Evolutionary conservation across 2,113 vertebrate species (phyloP).

Genomic region (Percopsis transmontana): DNA sequence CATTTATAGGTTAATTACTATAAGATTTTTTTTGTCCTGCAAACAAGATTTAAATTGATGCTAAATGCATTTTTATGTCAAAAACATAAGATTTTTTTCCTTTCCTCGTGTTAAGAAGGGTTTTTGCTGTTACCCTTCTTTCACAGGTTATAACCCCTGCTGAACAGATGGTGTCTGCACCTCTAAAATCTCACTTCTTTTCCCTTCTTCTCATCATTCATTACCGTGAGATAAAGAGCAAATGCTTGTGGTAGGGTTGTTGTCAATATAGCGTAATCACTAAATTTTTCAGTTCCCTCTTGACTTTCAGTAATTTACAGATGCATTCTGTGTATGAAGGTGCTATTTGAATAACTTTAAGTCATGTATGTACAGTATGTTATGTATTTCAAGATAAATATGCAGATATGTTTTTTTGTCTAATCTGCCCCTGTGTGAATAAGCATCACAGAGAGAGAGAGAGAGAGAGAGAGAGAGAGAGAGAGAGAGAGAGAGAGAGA

Average conservation of each 20-base stretch:
- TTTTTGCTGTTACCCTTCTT: constrained; percentile 1
- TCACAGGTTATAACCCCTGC: constrained; percentile 11
- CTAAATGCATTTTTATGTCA: no score
- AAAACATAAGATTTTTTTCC: no score
- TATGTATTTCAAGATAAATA: no score
- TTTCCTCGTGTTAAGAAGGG: neutral
- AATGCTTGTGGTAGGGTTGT: neutral
- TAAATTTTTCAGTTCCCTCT: neutral
- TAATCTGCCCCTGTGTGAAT: no score
- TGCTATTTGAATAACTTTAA: no score
- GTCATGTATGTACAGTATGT: no score
- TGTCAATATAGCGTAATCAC: neutral
- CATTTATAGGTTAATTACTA: no score
- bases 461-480: constrained; percentile 1
- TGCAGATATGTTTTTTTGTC: no score
- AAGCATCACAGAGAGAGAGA: neutral
- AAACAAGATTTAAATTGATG: no score
- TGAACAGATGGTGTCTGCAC: constrained; percentile 29
- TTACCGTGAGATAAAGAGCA: neutral
- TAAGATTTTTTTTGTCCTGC: no score
- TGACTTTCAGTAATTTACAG: neutral
- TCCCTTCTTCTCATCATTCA: neutral
- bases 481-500: constrained; percentile 4
- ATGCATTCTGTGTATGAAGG: neutral
- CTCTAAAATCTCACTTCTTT: neutral